Percentiles rank a stretch among this genome's conserved stretches.
Evolutionary conservation across 2,888 invertebrate genomes (phyloP).

Genomic region (Ichneumon xanthorius): DNA sequence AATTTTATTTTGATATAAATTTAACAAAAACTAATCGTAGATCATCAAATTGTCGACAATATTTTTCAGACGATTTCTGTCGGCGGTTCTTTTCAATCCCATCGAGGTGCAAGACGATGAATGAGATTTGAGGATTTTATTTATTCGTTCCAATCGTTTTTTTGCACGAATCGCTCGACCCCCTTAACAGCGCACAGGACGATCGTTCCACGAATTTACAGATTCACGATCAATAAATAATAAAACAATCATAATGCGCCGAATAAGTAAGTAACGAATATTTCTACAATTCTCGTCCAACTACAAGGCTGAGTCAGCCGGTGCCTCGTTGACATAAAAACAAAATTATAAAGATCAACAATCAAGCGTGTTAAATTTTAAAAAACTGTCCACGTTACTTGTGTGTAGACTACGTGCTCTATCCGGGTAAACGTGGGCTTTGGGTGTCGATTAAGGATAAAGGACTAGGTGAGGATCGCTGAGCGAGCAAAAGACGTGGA

Average conservation of each 20-base stretch:
- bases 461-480: not conserved
- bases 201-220: not conserved
- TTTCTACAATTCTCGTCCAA: conserved; percentile 11
- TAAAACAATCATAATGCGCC: conserved; percentile 5
- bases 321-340: conserved; percentile 4
- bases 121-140: not conserved
- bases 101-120: not conserved
- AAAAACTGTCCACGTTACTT: conserved; percentile 7
- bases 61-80: no score
- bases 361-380: not conserved
- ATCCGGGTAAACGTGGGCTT: not conserved
- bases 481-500: not conserved
- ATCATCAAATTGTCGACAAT: no score
- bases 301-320: not conserved
- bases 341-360: not conserved
- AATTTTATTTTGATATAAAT: no score
- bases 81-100: no score
- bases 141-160: not conserved
- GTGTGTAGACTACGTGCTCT: conserved; percentile 10
- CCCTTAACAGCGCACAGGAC: not conserved
- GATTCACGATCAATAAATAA: conserved; percentile 1
- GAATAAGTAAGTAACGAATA: no score
- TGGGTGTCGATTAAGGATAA: not conserved
- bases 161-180: not conserved
- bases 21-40: no score